Evolutionary conservation across 2,113 vertebrate genomes (phyloP).

Genomic region (Oncorhynchus gorbuscha): DNA sequence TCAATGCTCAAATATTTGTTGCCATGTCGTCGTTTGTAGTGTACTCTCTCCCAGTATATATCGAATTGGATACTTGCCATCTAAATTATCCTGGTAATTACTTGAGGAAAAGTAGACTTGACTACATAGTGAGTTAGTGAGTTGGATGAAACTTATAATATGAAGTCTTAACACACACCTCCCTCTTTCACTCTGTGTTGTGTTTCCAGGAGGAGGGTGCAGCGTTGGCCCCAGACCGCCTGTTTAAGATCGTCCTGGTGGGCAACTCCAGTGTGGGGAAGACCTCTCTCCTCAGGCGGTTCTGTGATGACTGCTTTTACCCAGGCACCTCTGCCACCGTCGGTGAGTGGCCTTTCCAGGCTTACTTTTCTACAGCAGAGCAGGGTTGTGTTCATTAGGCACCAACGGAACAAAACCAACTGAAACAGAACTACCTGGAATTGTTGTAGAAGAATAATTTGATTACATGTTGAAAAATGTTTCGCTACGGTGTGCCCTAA

Average conservation of each 20-base stretch:
- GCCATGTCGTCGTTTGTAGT: too few relatives aligned
- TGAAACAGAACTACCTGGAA: neutral
- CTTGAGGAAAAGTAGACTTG: too few relatives aligned
- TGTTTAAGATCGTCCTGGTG: constrained; percentile 91
- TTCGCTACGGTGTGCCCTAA: neutral
- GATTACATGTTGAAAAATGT: neutral
- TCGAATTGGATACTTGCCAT: too few relatives aligned
- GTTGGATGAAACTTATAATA: neutral
- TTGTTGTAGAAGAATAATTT: too few relatives aligned
- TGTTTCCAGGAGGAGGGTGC: constrained; percentile 66
- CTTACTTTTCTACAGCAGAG: too few relatives aligned
- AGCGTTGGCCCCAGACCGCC: constrained; percentile 72
- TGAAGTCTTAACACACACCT: neutral
- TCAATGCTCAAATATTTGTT: too few relatives aligned
- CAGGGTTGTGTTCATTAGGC: too few relatives aligned
- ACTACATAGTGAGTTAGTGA: too few relatives aligned
- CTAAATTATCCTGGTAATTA: too few relatives aligned
- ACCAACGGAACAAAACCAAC: too few relatives aligned
- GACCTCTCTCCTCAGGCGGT: constrained; percentile 83
- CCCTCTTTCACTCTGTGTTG: neutral
- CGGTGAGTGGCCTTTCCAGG: constrained; percentile 48
- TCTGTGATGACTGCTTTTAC: constrained; percentile 82
- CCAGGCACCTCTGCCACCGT: constrained; percentile 84
- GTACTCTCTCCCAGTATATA: too few relatives aligned
- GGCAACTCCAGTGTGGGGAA: constrained; percentile 92